phyloP scores from a whole-genome alignment of 2,113 vertebrate species.

The Tychaedon coryphoeus region DNA sequence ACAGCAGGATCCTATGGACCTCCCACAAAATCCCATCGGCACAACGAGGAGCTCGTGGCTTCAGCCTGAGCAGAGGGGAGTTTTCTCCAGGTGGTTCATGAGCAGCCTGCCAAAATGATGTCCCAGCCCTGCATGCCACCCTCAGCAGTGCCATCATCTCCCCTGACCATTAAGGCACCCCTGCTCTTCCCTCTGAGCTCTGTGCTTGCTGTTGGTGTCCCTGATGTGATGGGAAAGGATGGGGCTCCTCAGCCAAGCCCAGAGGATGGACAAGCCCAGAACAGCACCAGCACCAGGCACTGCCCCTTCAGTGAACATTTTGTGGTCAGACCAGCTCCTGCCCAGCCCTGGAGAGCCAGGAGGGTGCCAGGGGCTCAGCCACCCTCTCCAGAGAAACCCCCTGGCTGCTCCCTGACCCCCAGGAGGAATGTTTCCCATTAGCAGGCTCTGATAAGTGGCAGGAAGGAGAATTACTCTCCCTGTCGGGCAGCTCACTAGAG shows the following conservation, averaged over 20 bases:
- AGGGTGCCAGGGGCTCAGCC: background rate
- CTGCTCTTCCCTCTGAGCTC: fast-evolving
- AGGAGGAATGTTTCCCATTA: constrained; percentile 56
- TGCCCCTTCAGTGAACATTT: background rate
- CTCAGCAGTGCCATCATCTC: background rate
- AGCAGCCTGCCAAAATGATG: background rate
- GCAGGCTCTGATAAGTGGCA: constrained; percentile 60
- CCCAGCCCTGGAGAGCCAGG: background rate
- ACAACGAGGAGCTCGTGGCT: background rate
- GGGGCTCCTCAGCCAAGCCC: background rate
- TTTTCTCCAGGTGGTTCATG: background rate
- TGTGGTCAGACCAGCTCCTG: background rate
- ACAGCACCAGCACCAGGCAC: background rate
- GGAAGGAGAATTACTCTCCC: constrained; percentile 45
- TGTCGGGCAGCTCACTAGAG: background rate
- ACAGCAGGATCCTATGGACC: background rate
- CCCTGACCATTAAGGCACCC: background rate
- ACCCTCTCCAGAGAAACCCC: background rate
- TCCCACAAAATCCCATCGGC: background rate
- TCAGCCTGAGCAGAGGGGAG: background rate
- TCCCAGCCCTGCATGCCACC: background rate
- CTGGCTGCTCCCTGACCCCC: background rate
- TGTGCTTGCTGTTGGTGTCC: background rate
- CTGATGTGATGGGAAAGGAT: background rate
- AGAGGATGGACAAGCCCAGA: background rate